A percentile compares a stretch with the other conserved stretches of the same genome.
These are phyloP conservation scores for Apaloderma vittatum DNA, from an alignment of 2,113 vertebrate genomes.

Conservation along the genomic window DNA sequence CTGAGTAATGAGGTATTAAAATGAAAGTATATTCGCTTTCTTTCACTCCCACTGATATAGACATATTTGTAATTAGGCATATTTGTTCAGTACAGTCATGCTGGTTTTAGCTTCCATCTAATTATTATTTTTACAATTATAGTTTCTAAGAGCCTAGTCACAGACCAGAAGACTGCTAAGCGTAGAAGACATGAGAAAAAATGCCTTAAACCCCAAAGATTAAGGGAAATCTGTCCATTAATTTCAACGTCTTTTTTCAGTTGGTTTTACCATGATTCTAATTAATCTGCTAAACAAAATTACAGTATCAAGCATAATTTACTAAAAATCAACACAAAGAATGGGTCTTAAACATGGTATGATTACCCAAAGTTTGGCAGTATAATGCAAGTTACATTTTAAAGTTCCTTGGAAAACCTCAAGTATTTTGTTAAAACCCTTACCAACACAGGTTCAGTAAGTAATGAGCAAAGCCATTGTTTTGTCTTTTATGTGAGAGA, in stretches of 20 bases:
- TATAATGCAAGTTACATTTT: not conserved
- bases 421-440: not conserved
- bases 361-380: not conserved
- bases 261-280: not conserved
- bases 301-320: not conserved
- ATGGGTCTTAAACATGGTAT: not conserved
- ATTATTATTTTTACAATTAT: not conserved
- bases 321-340: not conserved
- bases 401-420: not conserved
- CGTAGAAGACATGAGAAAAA: not conserved
- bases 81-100: slow-evolving; percentile 6
- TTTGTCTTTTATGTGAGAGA: not conserved
- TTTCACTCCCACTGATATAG: not conserved
- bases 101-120: not conserved
- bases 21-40: not conserved
- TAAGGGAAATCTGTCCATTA: not conserved
- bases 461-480: not conserved
- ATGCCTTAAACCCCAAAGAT: not conserved
- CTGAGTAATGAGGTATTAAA: not conserved
- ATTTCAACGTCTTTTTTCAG: not conserved
- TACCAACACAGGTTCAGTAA: not conserved
- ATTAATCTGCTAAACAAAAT: not conserved
- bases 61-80: not conserved
- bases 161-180: not conserved
- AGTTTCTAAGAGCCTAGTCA: not conserved